Evolutionary conservation across 2,797 vertebrate species (phyloP).

Genomic region (Lacerta viridis): DNA sequence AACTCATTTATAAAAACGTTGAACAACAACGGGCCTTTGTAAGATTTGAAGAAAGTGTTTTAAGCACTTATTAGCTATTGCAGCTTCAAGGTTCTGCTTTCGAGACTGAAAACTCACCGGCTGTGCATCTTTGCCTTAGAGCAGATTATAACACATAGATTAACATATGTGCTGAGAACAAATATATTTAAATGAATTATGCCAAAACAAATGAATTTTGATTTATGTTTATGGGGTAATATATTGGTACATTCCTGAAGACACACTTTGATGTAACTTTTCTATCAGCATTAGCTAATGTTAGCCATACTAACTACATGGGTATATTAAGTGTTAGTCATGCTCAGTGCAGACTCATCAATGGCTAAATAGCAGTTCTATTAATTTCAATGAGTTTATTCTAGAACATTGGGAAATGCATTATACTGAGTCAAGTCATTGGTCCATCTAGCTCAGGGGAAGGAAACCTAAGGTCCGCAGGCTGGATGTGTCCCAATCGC

Average conservation of each 20-base stretch:
- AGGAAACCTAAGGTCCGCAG: too few relatives aligned
- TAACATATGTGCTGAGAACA: not conserved
- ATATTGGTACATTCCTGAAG: too few relatives aligned
- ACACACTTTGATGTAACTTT: not conserved
- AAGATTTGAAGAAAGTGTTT: not conserved
- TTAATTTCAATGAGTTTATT: too few relatives aligned
- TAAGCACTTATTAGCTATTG: not conserved
- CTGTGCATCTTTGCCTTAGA: not conserved
- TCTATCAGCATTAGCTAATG: not conserved
- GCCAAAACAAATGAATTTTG: not conserved
- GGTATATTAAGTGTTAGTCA: too few relatives aligned
- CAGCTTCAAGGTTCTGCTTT: not conserved
- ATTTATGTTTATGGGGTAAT: not conserved
- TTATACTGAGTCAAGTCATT: too few relatives aligned
- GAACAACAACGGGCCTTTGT: not conserved
- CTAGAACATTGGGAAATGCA: too few relatives aligned
- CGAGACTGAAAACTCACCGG: accelerated
- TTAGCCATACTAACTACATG: too few relatives aligned
- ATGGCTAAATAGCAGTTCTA: too few relatives aligned
- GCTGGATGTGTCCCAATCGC: too few relatives aligned
- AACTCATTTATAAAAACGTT: too few relatives aligned
- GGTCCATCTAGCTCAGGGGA: too few relatives aligned
- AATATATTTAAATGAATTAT: not conserved
- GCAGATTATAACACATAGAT: not conserved
- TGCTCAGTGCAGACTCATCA: too few relatives aligned